Base-by-base conservation (phyloP, 2,888 invertebrate species). In the Calameuta filiformis region DNA sequence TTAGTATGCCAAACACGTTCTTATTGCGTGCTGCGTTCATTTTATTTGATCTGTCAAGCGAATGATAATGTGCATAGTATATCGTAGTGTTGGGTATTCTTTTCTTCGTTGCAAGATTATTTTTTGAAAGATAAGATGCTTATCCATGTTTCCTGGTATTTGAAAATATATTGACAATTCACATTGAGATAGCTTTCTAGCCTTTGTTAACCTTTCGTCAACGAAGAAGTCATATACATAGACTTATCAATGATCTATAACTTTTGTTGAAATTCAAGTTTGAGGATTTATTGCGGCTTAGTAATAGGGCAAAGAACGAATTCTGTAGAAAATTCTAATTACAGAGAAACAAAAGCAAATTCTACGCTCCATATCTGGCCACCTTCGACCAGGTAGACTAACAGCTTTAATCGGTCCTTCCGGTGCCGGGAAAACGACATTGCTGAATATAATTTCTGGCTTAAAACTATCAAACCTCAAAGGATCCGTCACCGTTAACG, bases 351-450 rank as follows among this genome's bases (percentile, higher is more conserved):
- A 73, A 3, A 87, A 85, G 82, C 78, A 87, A 11, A 94, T 95
- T 76, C 90, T 95, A 12, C 91, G 92, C 37, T 92, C 93, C 33
- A 92, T 94, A 0, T 93, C 93, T 11, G 95, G 95, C 0, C 92
- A 93, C 34, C 93, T 95, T 77, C 91, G 93, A 30, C 93, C 95
- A 0, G 94, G 94, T 0, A 93, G 94, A 4, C 90, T 95, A 15
- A 94, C 95, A 0, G 95, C 94, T 73, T 94, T 95, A 40, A 89
- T 95, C 3, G 95, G 95, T 0, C 95, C 95, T 11, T 95, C 96
- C 0, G 96, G 96, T 0, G 95, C 96, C 0, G 96, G 97, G 12
- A 97, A 97, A 88, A 95, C 96, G 0, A 94, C 96, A 0, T 92
- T 97, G 4, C 93, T 97, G 83, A 95, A 95, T 88, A 95, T 96